These are phyloP conservation scores for Hypanus sabinus DNA, from an alignment of 2,113 vertebrate genomes.

Conservation along the genomic window DNA sequence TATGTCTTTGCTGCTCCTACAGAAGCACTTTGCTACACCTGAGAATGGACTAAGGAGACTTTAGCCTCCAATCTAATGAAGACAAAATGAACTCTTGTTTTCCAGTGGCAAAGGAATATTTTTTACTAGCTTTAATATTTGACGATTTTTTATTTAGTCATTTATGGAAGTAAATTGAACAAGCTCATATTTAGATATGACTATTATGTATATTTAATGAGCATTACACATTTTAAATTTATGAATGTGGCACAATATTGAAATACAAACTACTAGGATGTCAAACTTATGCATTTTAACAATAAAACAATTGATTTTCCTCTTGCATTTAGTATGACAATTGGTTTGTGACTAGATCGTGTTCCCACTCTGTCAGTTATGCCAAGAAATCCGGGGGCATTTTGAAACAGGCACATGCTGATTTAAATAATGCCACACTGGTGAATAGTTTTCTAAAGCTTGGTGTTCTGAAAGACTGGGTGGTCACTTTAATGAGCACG, in stretches of 20 bases:
- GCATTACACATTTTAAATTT: conserved; percentile 16
- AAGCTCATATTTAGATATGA: neutral
- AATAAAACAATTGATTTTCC: conserved; percentile 9
- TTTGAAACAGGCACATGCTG: neutral
- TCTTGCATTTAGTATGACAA: neutral
- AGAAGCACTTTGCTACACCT: neutral
- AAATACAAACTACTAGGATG: neutral
- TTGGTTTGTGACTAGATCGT: neutral
- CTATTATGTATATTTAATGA: conserved; percentile 21
- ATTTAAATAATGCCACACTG: neutral
- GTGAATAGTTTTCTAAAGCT: too few relatives aligned
- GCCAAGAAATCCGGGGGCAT: neutral
- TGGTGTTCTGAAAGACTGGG: too few relatives aligned
- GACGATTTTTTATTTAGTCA: neutral
- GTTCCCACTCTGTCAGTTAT: neutral
- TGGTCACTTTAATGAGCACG: too few relatives aligned
- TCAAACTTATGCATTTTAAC: neutral
- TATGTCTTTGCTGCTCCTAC: neutral
- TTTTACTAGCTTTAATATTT: conserved; percentile 16
- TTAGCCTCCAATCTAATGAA: neutral
- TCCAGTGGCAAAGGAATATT: neutral
- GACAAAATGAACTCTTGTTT: neutral
- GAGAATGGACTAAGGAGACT: neutral
- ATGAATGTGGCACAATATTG: neutral
- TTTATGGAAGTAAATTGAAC: neutral